Evolutionary conservation across 1,140 invertebrate species (phyloP), one percentile per base, ranked within the genome.

Genomic region (Papilio xuthus): DNA sequence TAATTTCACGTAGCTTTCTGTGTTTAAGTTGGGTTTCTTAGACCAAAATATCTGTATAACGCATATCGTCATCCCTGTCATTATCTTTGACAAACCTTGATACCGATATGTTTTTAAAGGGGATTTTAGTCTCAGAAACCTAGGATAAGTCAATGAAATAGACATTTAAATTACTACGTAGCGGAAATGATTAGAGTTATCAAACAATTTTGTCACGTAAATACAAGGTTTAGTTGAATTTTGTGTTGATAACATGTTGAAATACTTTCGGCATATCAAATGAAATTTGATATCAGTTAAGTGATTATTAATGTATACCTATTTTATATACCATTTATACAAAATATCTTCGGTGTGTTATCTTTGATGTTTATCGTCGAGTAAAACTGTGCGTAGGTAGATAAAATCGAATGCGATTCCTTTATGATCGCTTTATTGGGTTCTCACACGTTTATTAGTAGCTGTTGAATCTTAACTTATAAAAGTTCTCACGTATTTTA

Each of bases 141-240:
- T n/a, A n/a, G n/a, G n/a, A n/a, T n/a, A n/a, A 53, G 8, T 20
- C n/a, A 20, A 53, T 8, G n/a, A 20, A 53, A n/a, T 18, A 8
- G 18, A n/a, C 50, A 20, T 20, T 84, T 75, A 87, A 87, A 81
- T 85, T 80, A 78, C 75, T 82, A 84, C n/a, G 74, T 32, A 77
- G 32, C 26, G n/a, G 23, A 72, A 72, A 72, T 72, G 12, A 47
- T 23, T 41, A 20, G 8, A n/a, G 2, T 15, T 44, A 20, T 72
- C 20, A 20, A 72, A n/a, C 32, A 26, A 69, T 15, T n/a, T n/a
- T n/a, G 32, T 63, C 60, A 12, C 10, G n/a, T 44, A 8, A 20
- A 26, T 13, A 72, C 70, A 72, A 23, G 37, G 37, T 44, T 20
- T 18, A 4, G 71, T 73, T 18, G 41, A 73, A 50, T 28, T 73